Evolutionary conservation across 2,888 invertebrate genomes (phyloP).

Genomic region (Liopterus haemorrhoidalis): DNA sequence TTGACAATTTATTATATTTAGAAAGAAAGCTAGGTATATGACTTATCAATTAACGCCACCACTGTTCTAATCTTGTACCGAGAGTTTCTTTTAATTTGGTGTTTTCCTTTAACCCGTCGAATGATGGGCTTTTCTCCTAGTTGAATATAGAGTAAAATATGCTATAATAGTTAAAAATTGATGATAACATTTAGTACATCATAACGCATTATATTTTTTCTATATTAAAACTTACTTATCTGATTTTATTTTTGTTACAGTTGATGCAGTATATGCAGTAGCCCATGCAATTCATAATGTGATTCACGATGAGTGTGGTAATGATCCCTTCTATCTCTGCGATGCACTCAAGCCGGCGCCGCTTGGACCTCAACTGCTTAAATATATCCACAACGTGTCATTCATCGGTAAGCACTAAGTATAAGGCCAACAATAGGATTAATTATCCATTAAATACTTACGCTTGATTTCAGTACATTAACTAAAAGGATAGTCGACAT

Average conservation of each 20-base stretch:
- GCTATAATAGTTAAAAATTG: too few relatives aligned
- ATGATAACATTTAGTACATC: too few relatives aligned
- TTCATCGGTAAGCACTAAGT: slow-evolving; percentile 45
- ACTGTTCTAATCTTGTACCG: too few relatives aligned
- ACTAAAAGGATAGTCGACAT: slow-evolving; percentile 1
- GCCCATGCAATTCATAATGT: slow-evolving; percentile 64
- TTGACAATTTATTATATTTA: too few relatives aligned
- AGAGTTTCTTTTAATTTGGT: too few relatives aligned
- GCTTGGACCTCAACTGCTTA: slow-evolving; percentile 53
- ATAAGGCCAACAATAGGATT: slow-evolving; percentile 35
- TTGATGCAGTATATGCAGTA: slow-evolving; percentile 72
- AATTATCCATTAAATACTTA: background rate
- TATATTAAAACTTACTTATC: too few relatives aligned
- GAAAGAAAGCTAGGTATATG: too few relatives aligned
- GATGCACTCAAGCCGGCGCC: slow-evolving; percentile 47
- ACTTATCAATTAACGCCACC: too few relatives aligned
- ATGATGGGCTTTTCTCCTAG: too few relatives aligned
- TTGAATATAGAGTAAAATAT: too few relatives aligned
- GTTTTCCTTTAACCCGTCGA: too few relatives aligned
- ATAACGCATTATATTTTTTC: too few relatives aligned
- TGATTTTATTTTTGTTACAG: slow-evolving; percentile 43
- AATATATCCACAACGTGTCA: slow-evolving; percentile 57
- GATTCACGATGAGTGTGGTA: slow-evolving; percentile 53
- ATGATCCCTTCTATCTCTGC: slow-evolving; percentile 44
- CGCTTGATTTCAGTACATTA: background rate